Evolutionary conservation across 2,113 vertebrate genomes (phyloP).

Genomic region (Tachuris rubrigastra): DNA sequence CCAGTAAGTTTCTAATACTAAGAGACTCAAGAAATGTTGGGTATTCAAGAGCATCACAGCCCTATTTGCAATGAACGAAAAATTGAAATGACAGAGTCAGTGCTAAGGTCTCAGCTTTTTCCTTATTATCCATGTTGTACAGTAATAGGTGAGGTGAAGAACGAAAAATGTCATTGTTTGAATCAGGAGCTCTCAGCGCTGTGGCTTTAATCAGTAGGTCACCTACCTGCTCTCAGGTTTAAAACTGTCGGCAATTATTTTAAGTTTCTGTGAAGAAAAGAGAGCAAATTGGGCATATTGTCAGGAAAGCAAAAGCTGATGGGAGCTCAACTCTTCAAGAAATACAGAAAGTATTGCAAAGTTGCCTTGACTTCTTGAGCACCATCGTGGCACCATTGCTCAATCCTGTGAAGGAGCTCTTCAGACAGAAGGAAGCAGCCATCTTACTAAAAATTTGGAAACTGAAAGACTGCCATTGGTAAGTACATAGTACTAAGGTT

Average conservation of each 20-base stretch:
- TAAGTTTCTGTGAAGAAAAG: neutral
- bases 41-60: neutral
- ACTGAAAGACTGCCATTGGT: neutral
- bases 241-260: slow-evolving; percentile 42
- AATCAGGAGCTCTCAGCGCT: neutral
- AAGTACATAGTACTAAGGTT: neutral
- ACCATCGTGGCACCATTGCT: rapidly evolving
- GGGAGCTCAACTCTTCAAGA: neutral
- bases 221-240: neutral
- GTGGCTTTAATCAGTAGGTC: slow-evolving; percentile 8
- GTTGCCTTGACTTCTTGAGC: neutral
- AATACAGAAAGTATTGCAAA: neutral
- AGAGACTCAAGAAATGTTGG: neutral
- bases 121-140: slow-evolving; percentile 22
- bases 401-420: neutral
- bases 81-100: neutral
- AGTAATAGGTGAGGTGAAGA: slow-evolving; percentile 33
- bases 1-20: neutral
- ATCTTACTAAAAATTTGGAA: neutral
- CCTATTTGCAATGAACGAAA: slow-evolving; percentile 6
- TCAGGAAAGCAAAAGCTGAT: neutral
- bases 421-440: neutral
- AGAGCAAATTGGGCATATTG: neutral
- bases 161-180: neutral
- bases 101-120: slow-evolving; percentile 6